A percentile compares a stretch with the other conserved stretches of the same genome.
phyloP scores from a whole-genome alignment of 2,888 invertebrate genomes.

The Cheiracanthium punctorium region DNA sequence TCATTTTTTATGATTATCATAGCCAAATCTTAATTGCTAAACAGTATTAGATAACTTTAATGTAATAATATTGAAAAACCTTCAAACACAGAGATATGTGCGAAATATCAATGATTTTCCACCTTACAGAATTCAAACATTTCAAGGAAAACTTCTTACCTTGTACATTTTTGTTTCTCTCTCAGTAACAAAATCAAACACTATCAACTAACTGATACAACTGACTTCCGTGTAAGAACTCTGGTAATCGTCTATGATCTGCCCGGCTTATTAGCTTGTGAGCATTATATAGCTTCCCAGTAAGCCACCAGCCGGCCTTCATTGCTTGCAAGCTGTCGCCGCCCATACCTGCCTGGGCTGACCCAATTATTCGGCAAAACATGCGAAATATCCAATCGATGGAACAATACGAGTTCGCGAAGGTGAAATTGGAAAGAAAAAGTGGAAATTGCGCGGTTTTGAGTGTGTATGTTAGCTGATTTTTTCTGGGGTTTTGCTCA shows the following conservation, averaged over 20 bases:
- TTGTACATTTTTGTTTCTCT: not conserved
- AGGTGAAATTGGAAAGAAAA: constrained; percentile 1
- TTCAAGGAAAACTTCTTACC: not conserved
- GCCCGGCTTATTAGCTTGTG: not conserved
- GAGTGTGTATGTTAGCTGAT: not conserved
- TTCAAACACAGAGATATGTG: too few relatives aligned
- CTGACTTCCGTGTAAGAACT: not conserved
- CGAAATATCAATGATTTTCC: too few relatives aligned
- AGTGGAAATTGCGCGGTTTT: not conserved
- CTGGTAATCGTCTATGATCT: not conserved
- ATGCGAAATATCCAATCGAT: constrained; percentile 1
- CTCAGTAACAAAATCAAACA: too few relatives aligned
- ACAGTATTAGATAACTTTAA: too few relatives aligned
- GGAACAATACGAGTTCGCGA: constrained; percentile 1
- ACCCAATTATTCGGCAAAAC: not conserved
- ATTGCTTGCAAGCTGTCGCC: not conserved
- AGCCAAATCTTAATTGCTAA: too few relatives aligned
- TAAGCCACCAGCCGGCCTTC: constrained; percentile 13
- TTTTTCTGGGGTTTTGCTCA: not conserved
- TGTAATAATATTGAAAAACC: too few relatives aligned
- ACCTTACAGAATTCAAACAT: too few relatives aligned
- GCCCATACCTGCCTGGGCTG: not conserved
- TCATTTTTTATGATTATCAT: too few relatives aligned
- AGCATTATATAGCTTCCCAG: not conserved
- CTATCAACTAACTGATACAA: not conserved